Conservation (phyloP, 2,113 vertebrate genomes). For the Nymphicus hollandicus region DNA sequence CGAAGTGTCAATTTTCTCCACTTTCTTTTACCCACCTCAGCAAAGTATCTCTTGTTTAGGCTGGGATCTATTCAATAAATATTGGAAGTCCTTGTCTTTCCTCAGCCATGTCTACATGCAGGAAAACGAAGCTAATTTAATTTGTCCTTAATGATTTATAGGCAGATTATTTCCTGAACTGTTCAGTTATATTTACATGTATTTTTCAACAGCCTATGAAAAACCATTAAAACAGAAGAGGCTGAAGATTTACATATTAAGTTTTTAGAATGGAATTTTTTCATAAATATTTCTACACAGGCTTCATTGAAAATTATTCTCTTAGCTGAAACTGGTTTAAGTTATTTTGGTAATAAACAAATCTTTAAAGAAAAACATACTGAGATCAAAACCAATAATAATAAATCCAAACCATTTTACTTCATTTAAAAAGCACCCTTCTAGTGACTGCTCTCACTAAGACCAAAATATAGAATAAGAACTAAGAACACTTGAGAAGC, state of each 20-base stretch:
- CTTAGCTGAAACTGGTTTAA: not conserved
- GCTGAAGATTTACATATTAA: not conserved
- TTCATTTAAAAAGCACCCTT: not conserved
- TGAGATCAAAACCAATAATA: not conserved
- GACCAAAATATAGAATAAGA: not conserved
- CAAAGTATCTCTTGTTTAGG: not conserved
- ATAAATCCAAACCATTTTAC: not conserved
- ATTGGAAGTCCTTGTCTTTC: not conserved
- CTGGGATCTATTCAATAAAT: not conserved
- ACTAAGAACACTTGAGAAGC: conserved; percentile 7
- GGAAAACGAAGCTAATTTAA: not conserved
- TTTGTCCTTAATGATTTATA: not conserved
- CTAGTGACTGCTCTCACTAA: not conserved
- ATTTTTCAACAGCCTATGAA: not conserved
- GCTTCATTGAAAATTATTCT: not conserved
- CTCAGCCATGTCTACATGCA: not conserved
- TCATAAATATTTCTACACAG: not conserved
- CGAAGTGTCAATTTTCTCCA: not conserved
- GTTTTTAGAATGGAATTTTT: not conserved
- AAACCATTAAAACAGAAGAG: not conserved
- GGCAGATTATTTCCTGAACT: not conserved
- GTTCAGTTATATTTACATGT: not conserved
- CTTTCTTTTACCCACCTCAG: not conserved
- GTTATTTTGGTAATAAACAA: not conserved
- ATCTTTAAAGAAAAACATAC: not conserved